phyloP scores from a whole-genome alignment of 2,888 invertebrate species.

The Limnephilus rhombicus region DNA sequence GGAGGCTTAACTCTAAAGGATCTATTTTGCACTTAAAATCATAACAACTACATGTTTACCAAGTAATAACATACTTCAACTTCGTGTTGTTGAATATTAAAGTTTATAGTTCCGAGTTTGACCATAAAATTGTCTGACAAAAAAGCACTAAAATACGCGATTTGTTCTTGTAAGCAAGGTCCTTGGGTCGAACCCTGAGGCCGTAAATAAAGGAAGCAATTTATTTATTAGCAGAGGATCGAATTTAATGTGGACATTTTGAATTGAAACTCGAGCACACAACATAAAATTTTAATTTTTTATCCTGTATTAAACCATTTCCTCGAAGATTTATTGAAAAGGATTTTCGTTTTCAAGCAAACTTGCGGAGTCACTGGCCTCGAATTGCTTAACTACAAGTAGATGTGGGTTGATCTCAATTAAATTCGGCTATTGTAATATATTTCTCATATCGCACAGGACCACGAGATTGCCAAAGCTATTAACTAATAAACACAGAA shows the following conservation, averaged over 20 bases:
- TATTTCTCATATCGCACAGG: background rate
- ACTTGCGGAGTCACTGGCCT: constrained; percentile 2
- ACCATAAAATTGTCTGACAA: background rate
- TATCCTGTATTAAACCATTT: background rate
- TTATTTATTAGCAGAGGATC: background rate
- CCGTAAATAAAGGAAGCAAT: background rate
- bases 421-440: constrained; percentile 41
- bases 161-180: background rate
- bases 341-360: too few species aligned
- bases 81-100: constrained; percentile 10
- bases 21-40: too few species aligned
- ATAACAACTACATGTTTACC: background rate
- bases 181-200: background rate
- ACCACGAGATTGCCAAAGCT: background rate
- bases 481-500: background rate
- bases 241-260: background rate
- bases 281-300: background rate
- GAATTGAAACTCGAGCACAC: background rate
- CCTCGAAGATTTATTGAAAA: too few species aligned
- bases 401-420: constrained; percentile 43
- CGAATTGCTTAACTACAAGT: background rate
- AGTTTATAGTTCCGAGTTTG: constrained; percentile 11
- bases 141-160: background rate
- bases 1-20: too few species aligned
- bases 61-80: background rate